A percentile compares a stretch with the other conserved stretches of the same genome.
Conservation (phyloP, 1,140 invertebrate genomes). For the Cotesia typhae region DNA sequence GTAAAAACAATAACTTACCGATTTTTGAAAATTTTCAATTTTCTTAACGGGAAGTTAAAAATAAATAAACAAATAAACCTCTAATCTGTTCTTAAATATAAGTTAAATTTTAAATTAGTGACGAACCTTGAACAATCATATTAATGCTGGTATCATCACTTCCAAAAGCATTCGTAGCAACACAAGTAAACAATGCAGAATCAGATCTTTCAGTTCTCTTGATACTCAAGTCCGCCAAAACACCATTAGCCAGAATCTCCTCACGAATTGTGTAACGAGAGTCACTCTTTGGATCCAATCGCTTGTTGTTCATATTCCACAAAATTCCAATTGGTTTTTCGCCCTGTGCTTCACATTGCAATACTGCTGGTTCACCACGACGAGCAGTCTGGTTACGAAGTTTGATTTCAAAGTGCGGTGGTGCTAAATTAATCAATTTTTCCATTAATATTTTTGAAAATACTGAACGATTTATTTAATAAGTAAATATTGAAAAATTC, state of each 20-base stretch:
- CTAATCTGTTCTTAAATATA: too few relatives aligned
- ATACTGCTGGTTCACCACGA: slow-evolving; percentile 87
- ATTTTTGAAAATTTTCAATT: too few relatives aligned
- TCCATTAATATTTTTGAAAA: neutral
- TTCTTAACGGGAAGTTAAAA: too few relatives aligned
- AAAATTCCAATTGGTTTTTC: slow-evolving; percentile 95
- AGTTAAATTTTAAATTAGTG: neutral
- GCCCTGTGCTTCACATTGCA: slow-evolving; percentile 95
- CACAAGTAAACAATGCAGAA: slow-evolving; percentile 93
- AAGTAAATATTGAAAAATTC: slow-evolving; percentile 33
- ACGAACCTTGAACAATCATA: slow-evolving; percentile 89
- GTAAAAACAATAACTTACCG: too few relatives aligned
- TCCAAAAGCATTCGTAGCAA: slow-evolving; percentile 93
- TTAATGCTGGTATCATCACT: slow-evolving; percentile 95
- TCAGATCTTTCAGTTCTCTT: slow-evolving; percentile 89
- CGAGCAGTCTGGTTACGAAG: slow-evolving; percentile 88
- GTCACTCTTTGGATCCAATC: slow-evolving; percentile 86
- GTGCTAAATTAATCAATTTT: slow-evolving; percentile 69
- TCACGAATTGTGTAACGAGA: slow-evolving; percentile 91
- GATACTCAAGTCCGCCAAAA: slow-evolving; percentile 88
- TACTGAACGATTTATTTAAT: neutral
- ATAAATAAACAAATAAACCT: too few relatives aligned
- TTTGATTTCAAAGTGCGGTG: slow-evolving; percentile 93
- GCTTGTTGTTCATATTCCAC: slow-evolving; percentile 95
- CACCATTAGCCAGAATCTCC: slow-evolving; percentile 86